Percentiles rank a stretch among this genome's conserved stretches.
Conservation (phyloP, 1,140 invertebrate genomes). For the Drosophila orosa region DNA sequence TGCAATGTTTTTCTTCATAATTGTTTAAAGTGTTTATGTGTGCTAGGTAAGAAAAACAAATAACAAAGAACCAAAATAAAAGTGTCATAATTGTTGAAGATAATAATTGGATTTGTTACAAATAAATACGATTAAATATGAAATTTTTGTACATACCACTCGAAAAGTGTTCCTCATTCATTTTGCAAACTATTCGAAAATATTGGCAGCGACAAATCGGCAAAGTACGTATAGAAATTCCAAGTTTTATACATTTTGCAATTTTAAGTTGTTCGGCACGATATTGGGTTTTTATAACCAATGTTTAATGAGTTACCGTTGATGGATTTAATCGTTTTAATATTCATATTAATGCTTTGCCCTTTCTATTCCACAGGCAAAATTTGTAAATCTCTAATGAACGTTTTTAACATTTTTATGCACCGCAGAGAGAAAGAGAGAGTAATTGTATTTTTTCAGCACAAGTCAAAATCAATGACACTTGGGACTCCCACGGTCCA, state of each 20-base stretch:
- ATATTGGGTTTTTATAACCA: conserved; percentile 38
- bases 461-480: conserved; percentile 37
- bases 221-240: conserved; percentile 60
- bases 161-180: conserved; percentile 34
- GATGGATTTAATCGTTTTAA: background rate
- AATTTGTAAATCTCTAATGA: conserved; percentile 65
- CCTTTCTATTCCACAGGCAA: conserved; percentile 72
- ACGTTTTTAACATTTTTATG: conserved; percentile 70
- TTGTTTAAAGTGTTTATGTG: conserved; percentile 60
- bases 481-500: conserved; percentile 27
- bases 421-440: conserved; percentile 33
- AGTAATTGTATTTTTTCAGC: conserved; percentile 70
- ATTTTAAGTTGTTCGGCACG: conserved; percentile 56
- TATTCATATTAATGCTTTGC: conserved; percentile 44
- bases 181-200: conserved; percentile 29
- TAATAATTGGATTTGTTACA: conserved; percentile 65
- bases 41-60: conserved; percentile 42
- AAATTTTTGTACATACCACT: conserved; percentile 59
- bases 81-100: conserved; percentile 71
- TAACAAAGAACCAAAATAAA: conserved; percentile 36
- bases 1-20: conserved; percentile 33
- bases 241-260: conserved; percentile 32
- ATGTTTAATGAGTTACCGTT: conserved; percentile 16
- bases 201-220: conserved; percentile 72
- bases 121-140: conserved; percentile 54